Percentiles rank a stretch among this genome's conserved stretches.
Evolutionary conservation across 2,113 vertebrate species (phyloP).

Genomic region (Protomyctophum bolini): DNA sequence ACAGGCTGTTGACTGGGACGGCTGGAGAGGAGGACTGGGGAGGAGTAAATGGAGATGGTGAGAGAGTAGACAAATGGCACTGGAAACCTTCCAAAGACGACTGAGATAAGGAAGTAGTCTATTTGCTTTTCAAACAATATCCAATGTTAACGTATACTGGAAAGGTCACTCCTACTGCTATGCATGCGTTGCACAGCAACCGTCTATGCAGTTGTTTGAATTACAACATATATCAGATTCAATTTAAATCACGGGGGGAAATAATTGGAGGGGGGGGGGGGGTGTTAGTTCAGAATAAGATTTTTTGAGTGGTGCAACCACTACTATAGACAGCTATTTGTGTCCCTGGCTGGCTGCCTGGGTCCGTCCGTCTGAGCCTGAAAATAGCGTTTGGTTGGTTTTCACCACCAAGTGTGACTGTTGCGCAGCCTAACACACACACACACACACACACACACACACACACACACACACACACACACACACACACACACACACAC

Average conservation of each 20-base stretch:
- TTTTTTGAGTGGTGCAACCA: neutral
- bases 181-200: neutral
- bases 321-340: neutral
- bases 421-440: too few relatives aligned
- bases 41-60: constrained; percentile 18
- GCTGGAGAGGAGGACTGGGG: constrained; percentile 19
- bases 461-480: too few relatives aligned
- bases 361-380: too few relatives aligned
- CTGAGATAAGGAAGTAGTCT: neutral
- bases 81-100: constrained; percentile 1
- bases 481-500: too few relatives aligned
- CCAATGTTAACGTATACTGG: neutral
- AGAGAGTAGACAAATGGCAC: neutral
- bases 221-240: neutral
- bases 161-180: neutral
- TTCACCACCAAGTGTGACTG: too few relatives aligned
- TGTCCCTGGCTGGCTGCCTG: too few relatives aligned
- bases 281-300: neutral
- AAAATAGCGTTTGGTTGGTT: too few relatives aligned
- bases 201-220: neutral
- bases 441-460: too few relatives aligned
- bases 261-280: neutral
- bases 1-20: constrained; percentile 13
- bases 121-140: neutral
- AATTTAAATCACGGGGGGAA: neutral